phyloP scores from a whole-genome alignment of 2,888 invertebrate genomes.

The Limnephilus lunatus region DNA sequence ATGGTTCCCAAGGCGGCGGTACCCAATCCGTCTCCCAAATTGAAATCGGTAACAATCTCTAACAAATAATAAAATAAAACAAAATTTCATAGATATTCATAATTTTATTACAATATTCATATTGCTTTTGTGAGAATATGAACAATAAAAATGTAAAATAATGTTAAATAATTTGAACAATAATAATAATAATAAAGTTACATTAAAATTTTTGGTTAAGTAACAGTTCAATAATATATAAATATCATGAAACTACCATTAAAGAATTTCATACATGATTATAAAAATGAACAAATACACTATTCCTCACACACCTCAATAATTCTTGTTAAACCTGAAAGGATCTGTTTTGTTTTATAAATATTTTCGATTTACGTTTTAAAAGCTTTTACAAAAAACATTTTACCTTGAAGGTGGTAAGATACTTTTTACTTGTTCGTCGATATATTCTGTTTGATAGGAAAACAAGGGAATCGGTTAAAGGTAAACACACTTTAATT shows the following conservation, averaged over 20 bases:
- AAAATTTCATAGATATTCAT: conserved; percentile 25
- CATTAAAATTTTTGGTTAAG: conserved; percentile 36
- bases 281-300: background rate
- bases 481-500: background rate
- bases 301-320: background rate
- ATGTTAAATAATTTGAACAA: conserved; percentile 7
- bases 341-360: background rate
- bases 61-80: conserved; percentile 23
- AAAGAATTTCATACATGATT: background rate
- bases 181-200: conserved; percentile 42
- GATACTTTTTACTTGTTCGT: background rate
- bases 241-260: background rate
- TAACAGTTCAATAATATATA: conserved; percentile 4
- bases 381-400: background rate
- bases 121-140: conserved; percentile 58
- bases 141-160: conserved; percentile 1
- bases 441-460: background rate
- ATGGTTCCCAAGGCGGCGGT: no score
- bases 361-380: background rate
- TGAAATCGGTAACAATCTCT: no score
- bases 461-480: background rate
- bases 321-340: background rate
- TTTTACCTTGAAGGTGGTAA: background rate
- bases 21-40: no score
- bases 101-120: conserved; percentile 61